Conservation (phyloP, 1,140 invertebrate genomes). For the Trichomalopsis sarcophagae region DNA sequence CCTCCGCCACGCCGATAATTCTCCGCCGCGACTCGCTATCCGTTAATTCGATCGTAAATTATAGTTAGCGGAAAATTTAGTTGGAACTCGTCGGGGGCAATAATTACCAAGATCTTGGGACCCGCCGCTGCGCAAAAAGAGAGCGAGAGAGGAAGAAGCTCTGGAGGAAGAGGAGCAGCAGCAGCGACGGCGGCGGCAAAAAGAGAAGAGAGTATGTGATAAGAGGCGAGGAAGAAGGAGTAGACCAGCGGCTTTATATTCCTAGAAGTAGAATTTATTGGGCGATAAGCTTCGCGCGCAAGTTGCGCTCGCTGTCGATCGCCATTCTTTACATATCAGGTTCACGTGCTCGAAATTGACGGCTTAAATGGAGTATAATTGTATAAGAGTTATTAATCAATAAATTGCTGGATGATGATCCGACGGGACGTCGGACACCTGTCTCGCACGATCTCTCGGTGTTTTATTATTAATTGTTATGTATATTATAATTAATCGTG, state of each 20-base stretch:
- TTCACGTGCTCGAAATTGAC: slow-evolving; percentile 60
- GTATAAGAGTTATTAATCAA: slow-evolving; percentile 21
- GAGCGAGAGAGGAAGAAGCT: neutral
- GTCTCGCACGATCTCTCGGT: neutral
- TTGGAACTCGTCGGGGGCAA: slow-evolving; percentile 61
- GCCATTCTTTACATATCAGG: slow-evolving; percentile 62
- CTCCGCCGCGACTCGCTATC: slow-evolving; percentile 55
- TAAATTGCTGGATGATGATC: slow-evolving; percentile 3
- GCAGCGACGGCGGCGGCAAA: neutral
- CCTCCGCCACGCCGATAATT: neutral
- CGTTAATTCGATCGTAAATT: slow-evolving; percentile 71
- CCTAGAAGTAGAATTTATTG: slow-evolving; percentile 67
- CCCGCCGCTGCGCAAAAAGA: slow-evolving; percentile 45
- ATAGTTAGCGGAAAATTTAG: slow-evolving; percentile 68
- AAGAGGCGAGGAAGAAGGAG: slow-evolving; percentile 38
- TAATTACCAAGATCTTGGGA: slow-evolving; percentile 65
- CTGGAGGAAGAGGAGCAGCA: neutral
- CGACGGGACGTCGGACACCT: neutral
- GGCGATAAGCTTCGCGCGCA: slow-evolving; percentile 65
- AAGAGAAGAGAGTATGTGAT: neutral
- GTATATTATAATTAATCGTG: slow-evolving; percentile 5
- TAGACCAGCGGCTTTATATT: slow-evolving; percentile 53
- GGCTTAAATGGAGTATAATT: slow-evolving; percentile 45
- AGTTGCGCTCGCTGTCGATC: slow-evolving; percentile 56
- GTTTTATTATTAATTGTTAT: slow-evolving; percentile 1